These are phyloP conservation scores for Cheumatopsyche charites DNA, from an alignment of 1,140 invertebrate species.

Conservation along the genomic window DNA sequence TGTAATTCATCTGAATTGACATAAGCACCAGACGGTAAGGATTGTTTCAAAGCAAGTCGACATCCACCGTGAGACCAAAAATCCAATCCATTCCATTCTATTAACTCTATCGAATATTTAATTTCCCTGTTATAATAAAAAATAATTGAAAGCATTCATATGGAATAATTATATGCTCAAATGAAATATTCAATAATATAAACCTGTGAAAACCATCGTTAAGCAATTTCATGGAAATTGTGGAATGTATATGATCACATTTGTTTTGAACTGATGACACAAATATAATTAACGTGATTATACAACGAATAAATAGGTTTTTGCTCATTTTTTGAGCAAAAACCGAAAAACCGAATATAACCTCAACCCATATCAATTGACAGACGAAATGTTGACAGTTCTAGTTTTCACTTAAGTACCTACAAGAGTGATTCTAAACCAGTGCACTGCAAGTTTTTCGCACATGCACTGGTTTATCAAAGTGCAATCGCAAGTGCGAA, in stretches of 20 bases:
- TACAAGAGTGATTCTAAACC: too few relatives aligned
- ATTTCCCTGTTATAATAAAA: slow-evolving; percentile 50
- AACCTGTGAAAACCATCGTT: slow-evolving; percentile 57
- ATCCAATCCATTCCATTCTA: slow-evolving; percentile 40
- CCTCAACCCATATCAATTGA: neutral
- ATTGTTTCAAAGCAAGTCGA: slow-evolving; percentile 49
- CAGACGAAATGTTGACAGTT: too few relatives aligned
- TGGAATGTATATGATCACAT: slow-evolving; percentile 40
- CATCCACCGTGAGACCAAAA: slow-evolving; percentile 48
- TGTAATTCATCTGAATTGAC: slow-evolving; percentile 44
- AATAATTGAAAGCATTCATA: slow-evolving; percentile 24
- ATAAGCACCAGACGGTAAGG: slow-evolving; percentile 42
- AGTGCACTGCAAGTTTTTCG: too few relatives aligned
- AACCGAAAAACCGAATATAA: neutral
- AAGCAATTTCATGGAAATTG: slow-evolving; percentile 51
- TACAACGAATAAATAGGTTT: neutral
- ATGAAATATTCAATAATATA: slow-evolving; percentile 19
- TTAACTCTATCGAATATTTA: slow-evolving; percentile 53
- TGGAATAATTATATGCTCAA: too few relatives aligned
- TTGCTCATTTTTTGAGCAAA: neutral
- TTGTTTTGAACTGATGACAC: neutral
- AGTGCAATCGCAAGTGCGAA: too few relatives aligned
- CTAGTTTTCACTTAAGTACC: too few relatives aligned
- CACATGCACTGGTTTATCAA: too few relatives aligned
- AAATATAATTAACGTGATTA: neutral